Evolutionary conservation across 92 coral and sea anemone species (phyloP).

Genomic region (Phymanthus crucifer): DNA sequence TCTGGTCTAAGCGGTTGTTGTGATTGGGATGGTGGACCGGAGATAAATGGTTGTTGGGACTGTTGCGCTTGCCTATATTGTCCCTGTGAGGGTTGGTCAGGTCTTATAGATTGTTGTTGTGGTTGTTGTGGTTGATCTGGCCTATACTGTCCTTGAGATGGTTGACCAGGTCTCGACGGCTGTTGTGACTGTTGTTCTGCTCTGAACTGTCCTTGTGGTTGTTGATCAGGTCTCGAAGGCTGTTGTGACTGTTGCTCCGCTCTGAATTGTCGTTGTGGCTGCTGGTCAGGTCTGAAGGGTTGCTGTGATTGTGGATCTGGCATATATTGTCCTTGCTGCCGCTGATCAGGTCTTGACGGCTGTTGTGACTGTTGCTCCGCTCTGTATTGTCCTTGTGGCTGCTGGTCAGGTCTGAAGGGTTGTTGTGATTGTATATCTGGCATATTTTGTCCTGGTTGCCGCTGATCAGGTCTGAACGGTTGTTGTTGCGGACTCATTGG

Average conservation of each 20-base stretch:
- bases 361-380: constrained; percentile 34
- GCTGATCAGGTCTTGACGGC: no score
- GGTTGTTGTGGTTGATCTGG: constrained; percentile 36
- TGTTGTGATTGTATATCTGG: no score
- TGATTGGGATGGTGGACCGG: constrained; percentile 38
- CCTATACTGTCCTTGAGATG: constrained; percentile 14
- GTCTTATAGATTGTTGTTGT: constrained; percentile 14
- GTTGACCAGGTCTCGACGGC: constrained; percentile 32
- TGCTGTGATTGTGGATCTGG: constrained; percentile 45
- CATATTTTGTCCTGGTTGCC: no score
- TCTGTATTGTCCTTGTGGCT: constrained; percentile 9
- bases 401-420: no score
- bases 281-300: no score
- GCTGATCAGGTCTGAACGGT: constrained; percentile 38
- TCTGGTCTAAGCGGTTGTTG: constrained; percentile 31
- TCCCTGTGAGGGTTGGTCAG: constrained; percentile 41
- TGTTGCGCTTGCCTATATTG: constrained; percentile 46
- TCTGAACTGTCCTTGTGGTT: constrained; percentile 43
- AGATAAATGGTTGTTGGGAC: constrained; percentile 39
- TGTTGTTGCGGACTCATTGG: constrained; percentile 17
- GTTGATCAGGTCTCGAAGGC: no score
- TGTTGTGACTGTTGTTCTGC: constrained; percentile 50
- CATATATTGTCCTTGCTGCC: constrained; percentile 44
- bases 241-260: no score
- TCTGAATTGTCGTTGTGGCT: constrained; percentile 13